Base-by-base conservation (phyloP, 2,113 vertebrate genomes). In the Centropristis striata region DNA sequence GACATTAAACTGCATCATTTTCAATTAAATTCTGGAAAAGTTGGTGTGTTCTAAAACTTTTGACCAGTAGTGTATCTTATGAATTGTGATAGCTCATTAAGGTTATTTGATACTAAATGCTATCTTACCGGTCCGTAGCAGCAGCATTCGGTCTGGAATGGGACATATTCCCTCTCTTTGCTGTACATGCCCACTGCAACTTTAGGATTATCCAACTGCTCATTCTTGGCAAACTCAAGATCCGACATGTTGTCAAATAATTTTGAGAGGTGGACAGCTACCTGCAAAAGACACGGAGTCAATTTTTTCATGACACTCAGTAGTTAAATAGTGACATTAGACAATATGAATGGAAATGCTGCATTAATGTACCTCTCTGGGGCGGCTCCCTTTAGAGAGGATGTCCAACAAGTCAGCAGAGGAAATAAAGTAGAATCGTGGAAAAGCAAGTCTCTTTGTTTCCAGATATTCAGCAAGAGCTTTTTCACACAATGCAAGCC, bases 321-420 rank as follows among this genome's bases (percentile, higher is more conserved):
- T 21, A 3, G 57, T 53, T 4, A 58, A 42, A 50, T 12, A 47
- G 8, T 57, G 36, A 57, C 21, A 71, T 18, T 41, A 2, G n/a
- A 75, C 50, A 18, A 32, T 27, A 23, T 9, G 6, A 68, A 28
- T 5, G 16, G 4, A 66, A 66, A 44, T n/a, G 59, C 13, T 10
- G 59, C 8, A 32, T 53, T 3, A 15, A 50, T 60, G 14, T 94
- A 97, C 95, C 93, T 95, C 86, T 78, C 88, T 93, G 6, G 95
- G 95, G 36, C 95, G 92, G 66, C 83, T 75, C 89, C 94, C 93
- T 86, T 96, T 96, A 37, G 95, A 96, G 55, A 96, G 91, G 46
- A 96, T 96, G 78, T 96, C 96, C 83, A 97, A 89, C 73, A 97
- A 88, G 68, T 96, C 96, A 67, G 93, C 77, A 14, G 95, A 96